Conservation (phyloP, 2,113 vertebrate species). For the Mastomys natalensis region DNA sequence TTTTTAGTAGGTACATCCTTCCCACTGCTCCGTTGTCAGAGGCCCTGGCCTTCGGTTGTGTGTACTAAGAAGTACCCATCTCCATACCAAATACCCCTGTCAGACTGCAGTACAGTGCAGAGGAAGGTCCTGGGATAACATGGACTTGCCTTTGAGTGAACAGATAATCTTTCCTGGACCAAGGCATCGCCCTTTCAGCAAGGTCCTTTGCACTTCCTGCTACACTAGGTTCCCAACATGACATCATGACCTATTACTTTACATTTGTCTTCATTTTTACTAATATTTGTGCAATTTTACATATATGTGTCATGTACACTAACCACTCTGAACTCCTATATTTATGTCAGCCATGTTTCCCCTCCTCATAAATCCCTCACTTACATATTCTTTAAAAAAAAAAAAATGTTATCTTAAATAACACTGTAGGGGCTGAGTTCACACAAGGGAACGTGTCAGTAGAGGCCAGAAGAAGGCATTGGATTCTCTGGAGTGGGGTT, state of each 20-base stretch:
- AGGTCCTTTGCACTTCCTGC: not conserved
- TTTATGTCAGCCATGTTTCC: too few relatives aligned
- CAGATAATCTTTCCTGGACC: not conserved
- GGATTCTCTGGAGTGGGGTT: not conserved
- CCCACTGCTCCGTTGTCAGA: not conserved
- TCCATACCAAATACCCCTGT: not conserved
- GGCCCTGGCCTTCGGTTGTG: not conserved
- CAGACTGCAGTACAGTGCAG: not conserved
- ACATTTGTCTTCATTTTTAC: not conserved
- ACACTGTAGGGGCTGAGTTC: not conserved
- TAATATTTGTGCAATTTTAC: not conserved
- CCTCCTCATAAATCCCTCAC: not conserved
- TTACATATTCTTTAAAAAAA: too few relatives aligned
- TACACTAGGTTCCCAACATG: not conserved
- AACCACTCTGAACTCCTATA: not conserved
- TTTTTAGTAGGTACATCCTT: not conserved
- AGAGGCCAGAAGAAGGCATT: not conserved
- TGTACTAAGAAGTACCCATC: not conserved
- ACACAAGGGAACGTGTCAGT: not conserved
- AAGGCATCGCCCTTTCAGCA: too few relatives aligned
- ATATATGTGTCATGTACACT: not conserved
- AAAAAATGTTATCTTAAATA: too few relatives aligned
- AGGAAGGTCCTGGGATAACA: not conserved
- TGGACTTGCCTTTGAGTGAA: not conserved
- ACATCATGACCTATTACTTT: not conserved